Evolutionary conservation across 2,888 invertebrate genomes (phyloP).

Genomic region (Eudasyphora cyanicolor): DNA sequence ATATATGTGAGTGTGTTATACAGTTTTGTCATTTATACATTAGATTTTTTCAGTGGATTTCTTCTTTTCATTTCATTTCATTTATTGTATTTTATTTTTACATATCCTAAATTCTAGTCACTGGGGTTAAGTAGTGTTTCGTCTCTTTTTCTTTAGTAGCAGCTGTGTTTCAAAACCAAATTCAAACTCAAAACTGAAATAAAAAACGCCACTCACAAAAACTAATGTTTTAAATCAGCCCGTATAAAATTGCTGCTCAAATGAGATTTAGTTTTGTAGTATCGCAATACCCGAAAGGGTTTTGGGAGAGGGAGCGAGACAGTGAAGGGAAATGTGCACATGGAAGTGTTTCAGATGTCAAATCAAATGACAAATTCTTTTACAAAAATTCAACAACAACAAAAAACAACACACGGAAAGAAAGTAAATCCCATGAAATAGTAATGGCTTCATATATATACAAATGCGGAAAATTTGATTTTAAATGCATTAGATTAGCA

Average conservation of each 20-base stretch:
- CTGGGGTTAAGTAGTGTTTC: constrained; percentile 61
- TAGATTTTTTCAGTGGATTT: constrained; percentile 31
- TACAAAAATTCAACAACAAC: not conserved
- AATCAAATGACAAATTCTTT: not conserved
- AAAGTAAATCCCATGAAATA: no score
- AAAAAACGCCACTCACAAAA: not conserved
- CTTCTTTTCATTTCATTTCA: constrained; percentile 8
- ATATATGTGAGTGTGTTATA: constrained; percentile 37
- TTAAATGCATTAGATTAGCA: no score
- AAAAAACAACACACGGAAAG: not conserved
- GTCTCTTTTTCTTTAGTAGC: constrained; percentile 65
- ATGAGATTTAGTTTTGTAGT: constrained; percentile 41
- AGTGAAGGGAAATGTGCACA: constrained; percentile 54
- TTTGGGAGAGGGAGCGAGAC: constrained; percentile 13
- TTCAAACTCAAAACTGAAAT: not conserved
- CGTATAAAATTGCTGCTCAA: constrained; percentile 53
- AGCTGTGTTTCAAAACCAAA: constrained; percentile 48
- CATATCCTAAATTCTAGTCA: constrained; percentile 64
- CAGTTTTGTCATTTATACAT: constrained; percentile 44
- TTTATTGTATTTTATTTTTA: constrained; percentile 49
- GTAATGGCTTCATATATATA: no score
- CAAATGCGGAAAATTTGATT: no score
- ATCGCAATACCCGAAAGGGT: not conserved
- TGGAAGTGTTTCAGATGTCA: constrained; percentile 4
- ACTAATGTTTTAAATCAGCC: constrained; percentile 57